Base-by-base conservation (phyloP, 2,797 vertebrate species). In the Chrysocyon brachyurus region DNA sequence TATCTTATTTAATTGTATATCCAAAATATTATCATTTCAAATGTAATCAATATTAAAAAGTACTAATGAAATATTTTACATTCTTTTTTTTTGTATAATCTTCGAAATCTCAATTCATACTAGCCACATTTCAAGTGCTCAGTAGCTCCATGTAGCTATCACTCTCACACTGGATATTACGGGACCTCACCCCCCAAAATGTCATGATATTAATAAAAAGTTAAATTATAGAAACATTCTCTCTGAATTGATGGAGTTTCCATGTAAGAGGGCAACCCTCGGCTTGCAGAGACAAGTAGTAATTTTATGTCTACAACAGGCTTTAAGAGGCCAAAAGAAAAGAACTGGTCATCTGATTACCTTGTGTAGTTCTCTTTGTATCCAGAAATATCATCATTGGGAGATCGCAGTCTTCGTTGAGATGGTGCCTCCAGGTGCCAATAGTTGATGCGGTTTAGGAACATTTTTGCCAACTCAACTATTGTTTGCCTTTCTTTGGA, bases 361-460 rank as follows among this genome's bases (percentile, higher is more conserved):
- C 99, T 99, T 97, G 99, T 99, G 97, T 99, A 99, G 98, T 99
- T 99, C 97, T 99, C 99, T 98, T 99, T 99, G 98, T 99, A 99
- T 24, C 99, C 99, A 0, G 99, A 99, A 72, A 99, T 99, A 24
- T 99, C 99, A 1, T 99, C 99, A 15, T 99, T 99, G 54, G 99
- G 99, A 75, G 99, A 99, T 56, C 99, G 98, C 63, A 99, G 99
- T 84, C 99, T 99, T 97, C 99, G 98, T 95, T 99, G 99, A 3
- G 99, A 99, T 1, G 99, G 99, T 0, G 99, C 99, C 98, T 99
- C 99, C 98, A 99, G 98, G 97, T 99, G 99, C 99, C 99, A 99
- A 99, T 99, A 99, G 99, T 99, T 99, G 98, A 99, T 99, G 98
- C 99, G 99, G 98, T 99, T 99, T 90, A 99, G 99, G 97, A 99